Evolutionary conservation across 2,888 invertebrate species (phyloP), one percentile per base, ranked within the genome.

Genomic region (Anodontia alba): DNA sequence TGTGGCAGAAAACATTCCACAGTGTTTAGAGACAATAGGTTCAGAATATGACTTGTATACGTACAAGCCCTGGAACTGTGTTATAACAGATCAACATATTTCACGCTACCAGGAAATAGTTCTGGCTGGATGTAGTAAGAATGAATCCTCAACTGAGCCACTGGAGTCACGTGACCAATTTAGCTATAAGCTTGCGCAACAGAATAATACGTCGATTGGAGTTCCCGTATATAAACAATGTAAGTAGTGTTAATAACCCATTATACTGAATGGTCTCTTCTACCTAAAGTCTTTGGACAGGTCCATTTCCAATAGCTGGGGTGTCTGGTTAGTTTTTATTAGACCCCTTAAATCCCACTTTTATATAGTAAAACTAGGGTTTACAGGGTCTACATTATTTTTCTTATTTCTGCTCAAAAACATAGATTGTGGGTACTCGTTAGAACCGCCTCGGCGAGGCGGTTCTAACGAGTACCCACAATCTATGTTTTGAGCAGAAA

Each of bases 1-100:
- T 62, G 29, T 62, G 17, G 62, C 62, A 33, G 62, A 62, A 62
- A 20, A 62, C 62, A 62, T 62, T 62, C 62, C 62, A 12, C 62
- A 62, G 33, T 62, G 62, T 62, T 29, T 62, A 8, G 62, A 62
- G 12, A 33, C 23, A 62, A 29, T 62, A 33, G 33, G 62, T 17
- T 62, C 62, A 62, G 33, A 62, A 5, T 62, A 62, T 33, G 62
- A 62, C 10, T 3, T 3, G 1, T 62, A 62, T 17, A 62, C 62
- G 1, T 31, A 12, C 8, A 62, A 62, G 33, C 62, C 62, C 1
- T 62, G 62, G 62, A 33, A 62, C 20, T 62, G 62, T 33, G 12
- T n/a, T 10, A 2, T 26, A 26, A 33, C 10, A 8, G 26, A 23
- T 2, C 1, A 31, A 3, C 33, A 62, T 17, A 15, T 62, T 1